Conservation (phyloP, 2,113 vertebrate genomes). For the Morone saxatilis region DNA sequence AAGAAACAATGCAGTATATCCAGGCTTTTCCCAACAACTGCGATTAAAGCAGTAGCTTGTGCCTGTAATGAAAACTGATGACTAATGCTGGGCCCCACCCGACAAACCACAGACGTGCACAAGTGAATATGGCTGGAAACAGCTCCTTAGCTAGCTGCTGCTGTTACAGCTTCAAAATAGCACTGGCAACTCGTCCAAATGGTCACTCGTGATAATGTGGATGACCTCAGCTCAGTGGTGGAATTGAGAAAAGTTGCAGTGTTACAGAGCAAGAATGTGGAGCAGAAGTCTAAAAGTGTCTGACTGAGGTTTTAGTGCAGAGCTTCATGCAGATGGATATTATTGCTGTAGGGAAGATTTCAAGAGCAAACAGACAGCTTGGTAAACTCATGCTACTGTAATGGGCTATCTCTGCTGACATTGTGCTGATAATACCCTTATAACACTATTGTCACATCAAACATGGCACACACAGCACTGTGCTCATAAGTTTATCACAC, state of each 20-base stretch:
- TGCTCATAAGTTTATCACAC: not conserved
- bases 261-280: not conserved
- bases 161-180: conserved; percentile 41
- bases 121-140: conserved; percentile 50
- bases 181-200: conserved; percentile 9
- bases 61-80: conserved; percentile 71
- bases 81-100: conserved; percentile 79
- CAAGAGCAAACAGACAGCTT: not conserved
- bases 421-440: not conserved
- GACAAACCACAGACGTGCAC: conserved; percentile 54
- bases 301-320: not conserved
- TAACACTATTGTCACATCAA: not conserved
- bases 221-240: not conserved
- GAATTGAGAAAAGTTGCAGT: conserved; percentile 16
- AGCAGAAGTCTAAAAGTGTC: not conserved
- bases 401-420: not conserved
- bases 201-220: conserved; percentile 8
- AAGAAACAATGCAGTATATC: conserved; percentile 28
- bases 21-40: conserved; percentile 20
- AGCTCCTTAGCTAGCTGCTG: conserved; percentile 16
- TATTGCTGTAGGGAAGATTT: conserved; percentile 3
- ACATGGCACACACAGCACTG: not conserved
- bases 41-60: conserved; percentile 7
- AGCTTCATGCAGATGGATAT: conserved; percentile 7
- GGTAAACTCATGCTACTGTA: not conserved